These are phyloP conservation scores for Clarias pachynema DNA, from an alignment of 2,797 vertebrate species.

Conservation along the genomic window DNA sequence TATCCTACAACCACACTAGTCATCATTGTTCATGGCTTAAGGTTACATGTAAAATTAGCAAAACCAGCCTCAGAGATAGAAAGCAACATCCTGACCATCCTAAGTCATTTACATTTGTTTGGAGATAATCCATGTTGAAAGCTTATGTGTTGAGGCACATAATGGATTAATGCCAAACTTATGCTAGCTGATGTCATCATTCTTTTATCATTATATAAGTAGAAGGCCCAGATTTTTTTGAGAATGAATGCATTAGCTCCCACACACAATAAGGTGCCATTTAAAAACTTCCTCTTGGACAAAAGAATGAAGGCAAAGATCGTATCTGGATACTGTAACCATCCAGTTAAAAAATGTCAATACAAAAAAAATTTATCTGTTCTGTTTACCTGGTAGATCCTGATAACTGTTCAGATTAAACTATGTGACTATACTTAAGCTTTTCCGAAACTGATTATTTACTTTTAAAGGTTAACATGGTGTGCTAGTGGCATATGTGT, in stretches of 20 bases:
- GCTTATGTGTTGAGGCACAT: slow-evolving; percentile 9
- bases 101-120: neutral
- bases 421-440: too few relatives aligned
- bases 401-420: neutral
- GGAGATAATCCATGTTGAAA: neutral
- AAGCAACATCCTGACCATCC: neutral
- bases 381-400: neutral
- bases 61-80: neutral
- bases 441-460: neutral
- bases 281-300: neutral
- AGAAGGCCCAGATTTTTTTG: slow-evolving; percentile 9
- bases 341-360: neutral
- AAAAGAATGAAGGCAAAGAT: too few relatives aligned
- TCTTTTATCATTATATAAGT: slow-evolving; percentile 12
- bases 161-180: slow-evolving; percentile 7
- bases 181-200: neutral
- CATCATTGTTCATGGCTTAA: neutral
- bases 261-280: neutral
- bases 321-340: too few relatives aligned
- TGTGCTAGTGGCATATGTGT: neutral
- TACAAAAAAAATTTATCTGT: neutral
- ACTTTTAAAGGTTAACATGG: neutral
- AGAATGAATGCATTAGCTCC: neutral
- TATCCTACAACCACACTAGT: neutral
- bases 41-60: neutral